A percentile compares a stretch with the other conserved stretches of the same genome.
phyloP scores from a whole-genome alignment of 1,140 invertebrate species.

The Ceratina japonica region DNA sequence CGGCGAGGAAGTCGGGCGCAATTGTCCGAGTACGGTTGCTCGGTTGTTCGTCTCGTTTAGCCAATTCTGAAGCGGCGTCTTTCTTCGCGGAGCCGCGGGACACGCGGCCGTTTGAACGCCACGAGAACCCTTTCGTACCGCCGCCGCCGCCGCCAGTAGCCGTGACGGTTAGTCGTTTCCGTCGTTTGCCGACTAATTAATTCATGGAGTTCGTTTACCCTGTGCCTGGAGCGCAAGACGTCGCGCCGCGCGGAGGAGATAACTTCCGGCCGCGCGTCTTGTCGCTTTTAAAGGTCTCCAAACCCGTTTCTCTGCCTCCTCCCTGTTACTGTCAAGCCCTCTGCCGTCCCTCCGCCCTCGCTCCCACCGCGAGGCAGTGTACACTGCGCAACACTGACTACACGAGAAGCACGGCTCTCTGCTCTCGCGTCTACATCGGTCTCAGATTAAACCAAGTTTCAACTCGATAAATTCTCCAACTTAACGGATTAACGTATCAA shows the following conservation, averaged over 20 bases:
- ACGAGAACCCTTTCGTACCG: slow-evolving; percentile 37
- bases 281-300: slow-evolving; percentile 51
- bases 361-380: slow-evolving; percentile 42
- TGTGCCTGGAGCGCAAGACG: slow-evolving; percentile 53
- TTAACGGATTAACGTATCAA: slow-evolving; percentile 67
- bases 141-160: slow-evolving; percentile 40
- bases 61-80: slow-evolving; percentile 2
- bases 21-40: background rate
- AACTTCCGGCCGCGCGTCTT: slow-evolving; percentile 52
- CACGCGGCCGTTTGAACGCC: background rate
- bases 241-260: slow-evolving; percentile 28
- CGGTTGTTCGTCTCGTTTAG: slow-evolving; percentile 18
- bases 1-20: background rate
- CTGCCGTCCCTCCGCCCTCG: slow-evolving; percentile 3
- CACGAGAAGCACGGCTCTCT: slow-evolving; percentile 26
- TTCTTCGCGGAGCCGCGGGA: too few relatives aligned
- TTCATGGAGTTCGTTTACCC: slow-evolving; percentile 65
- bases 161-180: slow-evolving; percentile 22
- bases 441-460: slow-evolving; percentile 64
- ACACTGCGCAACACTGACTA: slow-evolving; percentile 41
- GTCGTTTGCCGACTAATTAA: slow-evolving; percentile 67
- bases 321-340: slow-evolving; percentile 11
- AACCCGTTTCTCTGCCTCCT: slow-evolving; percentile 14
- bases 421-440: slow-evolving; percentile 59
- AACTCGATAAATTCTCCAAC: slow-evolving; percentile 65